Evolutionary conservation across 2,888 invertebrate genomes (phyloP).

Genomic region (Xylota sylvarum): DNA sequence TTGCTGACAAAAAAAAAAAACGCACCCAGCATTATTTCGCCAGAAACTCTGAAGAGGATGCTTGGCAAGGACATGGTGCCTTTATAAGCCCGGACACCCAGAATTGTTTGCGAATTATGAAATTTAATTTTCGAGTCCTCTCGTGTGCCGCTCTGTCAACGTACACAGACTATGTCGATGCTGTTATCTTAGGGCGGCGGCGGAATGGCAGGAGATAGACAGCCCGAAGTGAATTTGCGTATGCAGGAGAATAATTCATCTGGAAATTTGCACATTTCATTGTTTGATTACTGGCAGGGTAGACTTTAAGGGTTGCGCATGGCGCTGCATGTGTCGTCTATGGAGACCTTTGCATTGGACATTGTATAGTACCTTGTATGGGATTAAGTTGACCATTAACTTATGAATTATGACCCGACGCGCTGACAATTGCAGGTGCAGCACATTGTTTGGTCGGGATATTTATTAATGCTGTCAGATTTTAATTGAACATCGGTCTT

Average conservation of each 20-base stretch:
- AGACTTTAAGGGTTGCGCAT: constrained; percentile 22
- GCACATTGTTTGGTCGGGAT: constrained; percentile 42
- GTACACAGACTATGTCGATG: constrained; percentile 59
- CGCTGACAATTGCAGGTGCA: constrained; percentile 67
- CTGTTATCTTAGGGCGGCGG: constrained; percentile 67
- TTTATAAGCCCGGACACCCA: constrained; percentile 7
- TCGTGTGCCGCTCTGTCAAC: constrained; percentile 28
- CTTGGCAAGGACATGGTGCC: not conserved
- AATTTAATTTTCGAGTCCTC: constrained; percentile 66
- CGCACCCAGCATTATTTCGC: constrained; percentile 29
- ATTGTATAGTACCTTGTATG: constrained; percentile 11
- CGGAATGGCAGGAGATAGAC: constrained; percentile 7
- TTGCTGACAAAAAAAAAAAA: constrained; percentile 52
- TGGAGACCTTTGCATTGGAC: constrained; percentile 21
- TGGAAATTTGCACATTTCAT: constrained; percentile 67
- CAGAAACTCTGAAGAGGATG: constrained; percentile 33
- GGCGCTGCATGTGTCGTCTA: not conserved
- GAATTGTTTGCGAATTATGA: constrained; percentile 70
- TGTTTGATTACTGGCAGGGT: constrained; percentile 43
- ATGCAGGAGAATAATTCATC: constrained; percentile 65
- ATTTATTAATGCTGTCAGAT: constrained; percentile 52
- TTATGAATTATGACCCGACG: constrained; percentile 61
- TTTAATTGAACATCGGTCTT: constrained; percentile 26
- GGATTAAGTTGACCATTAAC: constrained; percentile 74
- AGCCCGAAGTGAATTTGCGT: constrained; percentile 45